Conservation (phyloP, 2,113 vertebrate genomes). For the Dipodomys stephensi region DNA sequence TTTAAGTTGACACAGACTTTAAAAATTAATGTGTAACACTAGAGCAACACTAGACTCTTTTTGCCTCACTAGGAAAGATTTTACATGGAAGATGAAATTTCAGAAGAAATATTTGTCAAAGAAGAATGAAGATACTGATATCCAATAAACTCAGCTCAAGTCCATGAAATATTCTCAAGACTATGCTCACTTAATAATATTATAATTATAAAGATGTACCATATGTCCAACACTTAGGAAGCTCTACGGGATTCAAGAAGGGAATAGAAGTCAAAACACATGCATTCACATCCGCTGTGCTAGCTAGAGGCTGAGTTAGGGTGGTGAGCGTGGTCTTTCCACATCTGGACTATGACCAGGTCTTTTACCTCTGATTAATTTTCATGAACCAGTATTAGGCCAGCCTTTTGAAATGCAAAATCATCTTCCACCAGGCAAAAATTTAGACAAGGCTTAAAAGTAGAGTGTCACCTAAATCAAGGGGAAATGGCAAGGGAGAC, state of each 20-base stretch:
- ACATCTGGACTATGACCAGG: not conserved
- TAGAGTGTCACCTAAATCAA: not conserved
- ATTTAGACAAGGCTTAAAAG: not conserved
- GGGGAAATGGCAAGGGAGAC: not conserved
- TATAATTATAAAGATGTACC: not conserved
- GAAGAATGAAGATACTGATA: not conserved
- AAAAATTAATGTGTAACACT: not conserved
- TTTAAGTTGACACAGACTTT: not conserved
- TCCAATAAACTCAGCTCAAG: not conserved
- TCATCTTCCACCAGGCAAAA: not conserved
- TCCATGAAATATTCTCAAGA: not conserved
- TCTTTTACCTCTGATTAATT: not conserved
- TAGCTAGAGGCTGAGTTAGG: not conserved
- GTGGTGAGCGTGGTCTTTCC: not conserved
- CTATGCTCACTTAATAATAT: not conserved
- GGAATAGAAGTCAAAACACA: not conserved
- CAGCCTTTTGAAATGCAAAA: not conserved
- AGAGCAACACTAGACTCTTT: not conserved
- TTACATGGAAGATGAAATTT: not conserved
- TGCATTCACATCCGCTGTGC: not conserved
- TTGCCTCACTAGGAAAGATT: not conserved
- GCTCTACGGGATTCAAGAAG: not conserved
- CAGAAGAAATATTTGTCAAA: not conserved
- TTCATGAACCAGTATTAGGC: not conserved
- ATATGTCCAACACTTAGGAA: not conserved